A percentile compares a stretch with the other conserved stretches of the same genome.
Evolutionary conservation across 2,113 vertebrate species (phyloP).

Genomic region (Platichthys stellatus): DNA sequence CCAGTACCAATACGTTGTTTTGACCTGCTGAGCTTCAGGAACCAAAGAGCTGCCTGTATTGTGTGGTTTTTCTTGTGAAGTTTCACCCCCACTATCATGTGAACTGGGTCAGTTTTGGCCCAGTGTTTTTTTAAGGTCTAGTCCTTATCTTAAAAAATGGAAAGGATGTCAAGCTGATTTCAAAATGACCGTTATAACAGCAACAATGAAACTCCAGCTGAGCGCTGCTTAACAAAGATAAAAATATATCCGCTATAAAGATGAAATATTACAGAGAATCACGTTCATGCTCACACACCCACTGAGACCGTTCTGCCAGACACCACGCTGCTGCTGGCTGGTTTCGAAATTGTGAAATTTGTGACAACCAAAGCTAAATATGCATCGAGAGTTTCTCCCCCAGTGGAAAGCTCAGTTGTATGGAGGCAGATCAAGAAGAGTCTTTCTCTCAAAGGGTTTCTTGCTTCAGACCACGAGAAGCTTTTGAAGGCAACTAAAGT

Average conservation of each 20-base stretch:
- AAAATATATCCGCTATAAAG: background rate
- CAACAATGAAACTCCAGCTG: background rate
- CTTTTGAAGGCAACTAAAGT: conserved; percentile 47
- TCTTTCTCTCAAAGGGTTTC: conserved; percentile 50
- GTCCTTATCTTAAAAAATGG: background rate
- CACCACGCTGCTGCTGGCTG: conserved; percentile 25
- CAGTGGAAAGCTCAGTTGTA: conserved; percentile 44
- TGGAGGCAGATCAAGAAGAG: conserved; percentile 56
- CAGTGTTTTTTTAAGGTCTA: background rate
- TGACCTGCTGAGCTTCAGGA: background rate
- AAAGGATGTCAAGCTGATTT: background rate
- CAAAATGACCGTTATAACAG: background rate
- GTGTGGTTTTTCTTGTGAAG: background rate
- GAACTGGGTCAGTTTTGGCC: background rate
- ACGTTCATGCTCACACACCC: conserved; percentile 17
- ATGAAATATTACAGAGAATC: background rate
- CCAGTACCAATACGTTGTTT: background rate
- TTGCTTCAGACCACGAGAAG: conserved; percentile 37
- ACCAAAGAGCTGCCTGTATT: background rate
- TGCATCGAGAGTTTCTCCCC: conserved; percentile 35
- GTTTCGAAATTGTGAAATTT: conserved; percentile 46
- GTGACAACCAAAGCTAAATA: conserved; percentile 49
- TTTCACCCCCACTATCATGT: background rate
- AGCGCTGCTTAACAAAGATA: background rate
- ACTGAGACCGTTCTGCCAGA: conserved; percentile 35